phyloP scores from a whole-genome alignment of 1,140 invertebrate species.

The Mycetomoellerius zeteki region DNA sequence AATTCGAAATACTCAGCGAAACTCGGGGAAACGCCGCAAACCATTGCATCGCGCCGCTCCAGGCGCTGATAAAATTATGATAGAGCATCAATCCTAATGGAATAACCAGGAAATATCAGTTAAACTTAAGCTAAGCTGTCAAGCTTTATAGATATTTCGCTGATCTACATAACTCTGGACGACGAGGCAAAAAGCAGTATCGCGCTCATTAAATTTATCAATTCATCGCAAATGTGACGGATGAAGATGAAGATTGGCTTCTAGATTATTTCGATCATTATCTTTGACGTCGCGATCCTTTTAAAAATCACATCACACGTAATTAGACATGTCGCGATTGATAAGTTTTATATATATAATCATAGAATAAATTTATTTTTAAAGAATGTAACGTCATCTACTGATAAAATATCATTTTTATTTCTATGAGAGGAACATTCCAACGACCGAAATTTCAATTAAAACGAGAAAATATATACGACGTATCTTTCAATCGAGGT shows the following conservation, averaged over 20 bases:
- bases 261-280: neutral
- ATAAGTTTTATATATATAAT: neutral
- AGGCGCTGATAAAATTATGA: slow-evolving; percentile 41
- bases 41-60: slow-evolving; percentile 10
- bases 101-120: slow-evolving; percentile 13
- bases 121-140: neutral
- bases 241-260: neutral
- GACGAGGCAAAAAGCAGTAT: too few species aligned
- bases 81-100: slow-evolving; percentile 51
- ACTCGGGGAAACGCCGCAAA: slow-evolving; percentile 36
- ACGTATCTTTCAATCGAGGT: slow-evolving; percentile 11
- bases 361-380: neutral
- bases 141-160: neutral
- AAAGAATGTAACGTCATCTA: neutral
- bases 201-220: slow-evolving; percentile 2
- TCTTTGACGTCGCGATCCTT: neutral
- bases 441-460: slow-evolving; percentile 27
- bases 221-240: neutral
- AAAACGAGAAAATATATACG: slow-evolving; percentile 14
- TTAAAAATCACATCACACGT: neutral
- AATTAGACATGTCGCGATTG: neutral
- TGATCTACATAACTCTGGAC: slow-evolving; percentile 1
- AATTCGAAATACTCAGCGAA: slow-evolving; percentile 50
- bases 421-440: neutral
- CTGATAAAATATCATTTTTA: neutral